Evolutionary conservation across 2,888 invertebrate genomes (phyloP).

Genomic region (Morpho achilles): DNA sequence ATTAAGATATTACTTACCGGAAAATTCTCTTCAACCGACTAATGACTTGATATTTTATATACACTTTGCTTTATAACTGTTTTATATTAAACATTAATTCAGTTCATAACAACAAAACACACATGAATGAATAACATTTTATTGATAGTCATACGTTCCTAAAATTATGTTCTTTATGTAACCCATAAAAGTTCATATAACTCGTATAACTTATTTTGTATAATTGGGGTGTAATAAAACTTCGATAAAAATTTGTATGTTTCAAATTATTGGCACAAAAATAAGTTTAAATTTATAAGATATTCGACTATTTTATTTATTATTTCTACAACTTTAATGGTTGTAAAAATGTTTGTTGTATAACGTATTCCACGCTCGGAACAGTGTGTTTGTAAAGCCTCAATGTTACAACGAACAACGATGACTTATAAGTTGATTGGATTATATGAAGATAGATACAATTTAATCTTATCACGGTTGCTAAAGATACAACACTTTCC

Average conservation of each 20-base stretch:
- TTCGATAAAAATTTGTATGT: background rate
- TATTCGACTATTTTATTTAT: too few relatives aligned
- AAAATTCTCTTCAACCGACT: slow-evolving; percentile 77
- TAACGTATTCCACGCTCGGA: slow-evolving; percentile 13
- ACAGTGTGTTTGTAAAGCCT: slow-evolving; percentile 13
- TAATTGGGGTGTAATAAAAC: too few relatives aligned
- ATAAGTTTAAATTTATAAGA: too few relatives aligned
- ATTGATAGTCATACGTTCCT: too few relatives aligned
- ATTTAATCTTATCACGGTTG: slow-evolving; percentile 25
- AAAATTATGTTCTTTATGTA: background rate
- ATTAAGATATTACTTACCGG: slow-evolving; percentile 52
- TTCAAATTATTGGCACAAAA: too few relatives aligned
- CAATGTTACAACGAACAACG: slow-evolving; percentile 28
- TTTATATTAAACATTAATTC: slow-evolving; percentile 21
- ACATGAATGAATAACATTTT: slow-evolving; percentile 7
- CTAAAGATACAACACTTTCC: slow-evolving; percentile 13
- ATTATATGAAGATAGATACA: slow-evolving; percentile 40
- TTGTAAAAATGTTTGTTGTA: too few relatives aligned
- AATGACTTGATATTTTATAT: slow-evolving; percentile 72
- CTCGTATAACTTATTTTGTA: background rate
- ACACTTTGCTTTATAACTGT: slow-evolving; percentile 44
- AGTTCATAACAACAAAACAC: slow-evolving; percentile 23
- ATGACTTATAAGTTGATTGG: slow-evolving; percentile 60
- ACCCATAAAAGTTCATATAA: background rate
- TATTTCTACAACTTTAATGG: too few relatives aligned